Conservation (phyloP, 2,113 vertebrate genomes). For the Sporophila hypoxantha region DNA sequence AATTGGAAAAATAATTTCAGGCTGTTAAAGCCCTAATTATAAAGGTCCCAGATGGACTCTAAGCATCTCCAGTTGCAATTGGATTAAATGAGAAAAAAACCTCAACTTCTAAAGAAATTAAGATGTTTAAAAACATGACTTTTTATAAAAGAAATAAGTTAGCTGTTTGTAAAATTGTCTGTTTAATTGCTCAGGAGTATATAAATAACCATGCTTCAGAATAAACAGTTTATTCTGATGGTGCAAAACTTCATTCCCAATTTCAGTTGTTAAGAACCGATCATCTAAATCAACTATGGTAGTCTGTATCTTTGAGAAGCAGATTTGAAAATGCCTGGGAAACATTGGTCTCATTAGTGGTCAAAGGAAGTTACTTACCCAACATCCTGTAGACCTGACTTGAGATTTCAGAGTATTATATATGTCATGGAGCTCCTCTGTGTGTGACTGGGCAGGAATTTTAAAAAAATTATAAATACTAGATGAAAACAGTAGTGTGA, state of each 20-base stretch:
- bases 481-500: not conserved
- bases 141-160: not conserved
- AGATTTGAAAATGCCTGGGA: not conserved
- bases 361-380: not conserved
- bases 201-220: not conserved
- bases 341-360: not conserved
- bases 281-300: not conserved
- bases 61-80: not conserved
- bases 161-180: not conserved
- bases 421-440: not conserved
- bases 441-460: not conserved
- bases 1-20: constrained; percentile 37
- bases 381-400: not conserved
- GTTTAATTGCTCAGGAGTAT: not conserved
- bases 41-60: not conserved
- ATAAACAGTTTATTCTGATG: not conserved
- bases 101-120: not conserved
- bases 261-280: not conserved
- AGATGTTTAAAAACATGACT: not conserved
- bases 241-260: not conserved
- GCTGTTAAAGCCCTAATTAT: constrained; percentile 6
- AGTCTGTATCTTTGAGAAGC: not conserved
- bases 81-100: not conserved
- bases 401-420: not conserved
- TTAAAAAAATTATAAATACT: not conserved